Evolutionary conservation across 2,888 invertebrate species (phyloP), one percentile per base, ranked within the genome.

Genomic region (Aporophyla lueneburgensis): DNA sequence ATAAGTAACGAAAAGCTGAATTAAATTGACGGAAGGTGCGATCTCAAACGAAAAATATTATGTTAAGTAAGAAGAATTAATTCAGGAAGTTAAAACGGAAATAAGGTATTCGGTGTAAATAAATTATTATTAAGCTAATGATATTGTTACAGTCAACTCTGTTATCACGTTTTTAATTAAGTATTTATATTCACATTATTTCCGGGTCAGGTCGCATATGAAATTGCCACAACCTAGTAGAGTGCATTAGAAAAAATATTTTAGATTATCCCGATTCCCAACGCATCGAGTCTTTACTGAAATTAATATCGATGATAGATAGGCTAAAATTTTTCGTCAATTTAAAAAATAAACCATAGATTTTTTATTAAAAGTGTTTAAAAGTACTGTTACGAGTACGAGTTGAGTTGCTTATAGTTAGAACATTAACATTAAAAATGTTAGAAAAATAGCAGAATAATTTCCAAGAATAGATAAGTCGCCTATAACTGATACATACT

Each of bases 41-140:
- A 49, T n/a, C 27, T 27, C 16, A 27, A 16, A 68, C 16, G 21
- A 40, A 27, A 12, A 24, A 51, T 40, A 46, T 24, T 49, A 72
- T 49, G 72, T 33, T 33, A 33, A 33, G 33, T 43, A 56, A 40
- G 51, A 59, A 53, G 3, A 27, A 61, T 46, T 14, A 33, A 33
- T 21, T 27, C n/a, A 1, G 14, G 21, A 27, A 75, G n/a, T 21
- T 51, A 24, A 21, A 27, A 49, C 49, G 9, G 54, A 56, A 66
- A 51, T 33, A 33, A n/a, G 33, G 33, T 33, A 2, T 33, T 27
- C 7, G 10, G 61, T 80, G 54, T 27, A 49, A 78, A 53, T 33
- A 33, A 71, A 70, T 70, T 70, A 70, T 19, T 16, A 16, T 21
- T 21, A 53, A n/a, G n/a, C 10, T 4, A 43, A 56, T 40, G 2